Percentiles rank a stretch among this genome's conserved stretches.
phyloP scores from a whole-genome alignment of 1,140 invertebrate species.

The Hycleus cichorii region DNA sequence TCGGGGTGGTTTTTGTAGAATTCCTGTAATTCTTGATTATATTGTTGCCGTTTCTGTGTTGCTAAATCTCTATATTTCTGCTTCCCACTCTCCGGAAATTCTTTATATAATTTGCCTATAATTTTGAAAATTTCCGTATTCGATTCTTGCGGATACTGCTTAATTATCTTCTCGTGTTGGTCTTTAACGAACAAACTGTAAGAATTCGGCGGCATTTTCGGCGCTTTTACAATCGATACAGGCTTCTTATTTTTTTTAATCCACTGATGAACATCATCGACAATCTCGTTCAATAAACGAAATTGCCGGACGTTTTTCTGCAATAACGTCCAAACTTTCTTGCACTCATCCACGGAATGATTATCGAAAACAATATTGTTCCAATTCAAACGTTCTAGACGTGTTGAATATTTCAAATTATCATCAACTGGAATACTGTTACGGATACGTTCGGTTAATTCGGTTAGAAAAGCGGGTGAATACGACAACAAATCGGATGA shows the following conservation, averaged over 20 bases:
- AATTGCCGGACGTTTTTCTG: constrained; percentile 41
- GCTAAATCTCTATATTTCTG: constrained; percentile 36
- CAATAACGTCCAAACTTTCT: constrained; percentile 41
- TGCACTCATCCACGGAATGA: constrained; percentile 42
- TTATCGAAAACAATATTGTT: constrained; percentile 40
- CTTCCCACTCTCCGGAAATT: constrained; percentile 25
- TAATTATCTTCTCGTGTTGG: constrained; percentile 38
- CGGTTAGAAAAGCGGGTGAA: constrained; percentile 22
- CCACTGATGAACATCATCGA: constrained; percentile 45
- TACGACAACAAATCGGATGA: constrained; percentile 1
- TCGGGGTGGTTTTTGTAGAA: constrained; percentile 35
- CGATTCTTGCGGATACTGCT: constrained; percentile 40
- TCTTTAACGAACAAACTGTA: constrained; percentile 43
- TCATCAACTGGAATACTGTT: constrained; percentile 21
- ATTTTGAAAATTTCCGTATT: constrained; percentile 32
- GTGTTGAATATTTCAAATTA: constrained; percentile 13
- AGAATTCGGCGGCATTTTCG: constrained; percentile 41
- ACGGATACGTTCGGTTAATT: constrained; percentile 22
- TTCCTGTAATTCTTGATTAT: constrained; percentile 33
- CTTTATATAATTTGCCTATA: constrained; percentile 7
- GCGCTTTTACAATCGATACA: constrained; percentile 42
- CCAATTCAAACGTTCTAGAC: constrained; percentile 26
- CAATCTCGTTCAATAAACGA: constrained; percentile 44
- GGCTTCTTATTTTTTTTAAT: constrained; percentile 39
- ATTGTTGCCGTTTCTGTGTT: constrained; percentile 33